Evolutionary conservation across 35 echinoderm and acorn worm species (phyloP).

Genomic region (Ophiothrix spiculata): DNA sequence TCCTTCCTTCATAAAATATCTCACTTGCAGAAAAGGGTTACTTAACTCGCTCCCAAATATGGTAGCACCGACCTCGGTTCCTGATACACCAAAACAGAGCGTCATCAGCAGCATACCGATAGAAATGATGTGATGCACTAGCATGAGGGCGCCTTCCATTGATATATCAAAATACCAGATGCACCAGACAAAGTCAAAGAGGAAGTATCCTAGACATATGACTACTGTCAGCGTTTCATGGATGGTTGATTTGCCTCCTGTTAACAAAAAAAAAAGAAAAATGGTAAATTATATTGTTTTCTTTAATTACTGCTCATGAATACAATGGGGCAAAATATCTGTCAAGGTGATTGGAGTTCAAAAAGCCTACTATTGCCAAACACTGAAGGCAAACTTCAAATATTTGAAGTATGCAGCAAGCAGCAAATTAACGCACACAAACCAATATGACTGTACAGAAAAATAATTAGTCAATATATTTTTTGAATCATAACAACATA

Average conservation of each 20-base stretch:
- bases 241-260: constrained; percentile 75
- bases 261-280: constrained; percentile 7
- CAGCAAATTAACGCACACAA: no score
- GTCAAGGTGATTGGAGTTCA: no score
- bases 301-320: no score
- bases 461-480: no score
- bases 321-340: no score
- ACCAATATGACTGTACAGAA: no score
- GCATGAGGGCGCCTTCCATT: constrained; percentile 57
- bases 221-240: constrained; percentile 61
- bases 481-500: no score
- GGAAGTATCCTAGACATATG: constrained; percentile 86
- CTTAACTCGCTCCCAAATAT: constrained; percentile 81
- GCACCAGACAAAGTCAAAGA: constrained; percentile 92
- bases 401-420: no score
- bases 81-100: constrained; percentile 42
- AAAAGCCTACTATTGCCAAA: no score
- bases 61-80: constrained; percentile 77
- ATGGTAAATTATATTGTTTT: no score
- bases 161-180: constrained; percentile 79
- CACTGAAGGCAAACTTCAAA: no score
- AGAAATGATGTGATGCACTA: constrained; percentile 74
- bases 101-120: constrained; percentile 56
- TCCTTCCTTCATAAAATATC: constrained; percentile 79
- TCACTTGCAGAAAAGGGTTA: constrained; percentile 82